Base-by-base conservation (phyloP, 1,140 invertebrate species). In the Pseudoatta argentina region DNA sequence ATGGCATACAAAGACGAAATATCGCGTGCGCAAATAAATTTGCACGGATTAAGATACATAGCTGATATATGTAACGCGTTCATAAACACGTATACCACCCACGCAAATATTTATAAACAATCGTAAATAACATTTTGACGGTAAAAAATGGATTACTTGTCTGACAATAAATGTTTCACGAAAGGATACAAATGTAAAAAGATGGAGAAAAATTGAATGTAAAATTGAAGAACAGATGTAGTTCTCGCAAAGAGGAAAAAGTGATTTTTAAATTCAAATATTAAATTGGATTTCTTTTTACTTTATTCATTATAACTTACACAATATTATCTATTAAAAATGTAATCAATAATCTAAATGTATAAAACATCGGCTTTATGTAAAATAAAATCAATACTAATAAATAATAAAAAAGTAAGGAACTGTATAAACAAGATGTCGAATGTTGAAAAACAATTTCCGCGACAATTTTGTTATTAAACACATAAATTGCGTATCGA, bases 91-190 rank as follows among this genome's bases (percentile, higher is more conserved):
- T 24, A 82, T 4, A 16, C 24, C 79, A 5, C 67, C 67, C 57
- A 73, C 67, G 24, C 18, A 21, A 73, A 57, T 59, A 73, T 82
- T 61, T 73, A 71, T 82, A 73, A 73, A 73, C 79, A 82, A 61
- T 71, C 39, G 44, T 48, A 72, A 72, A 44, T 57, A 82, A 73
- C 79, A 48, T 82, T 59, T 69, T 18, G 1, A n/a, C 39, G 18
- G 10, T 21, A 30, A 53, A 12, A 10, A 78, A 63, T 14, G 10
- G n/a, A 44, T 59, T 1, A 14, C 59, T 7, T 8, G 7, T 78
- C 5, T 64, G 27, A 2, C 4, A 27, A 30, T 1, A n/a, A 12
- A 48, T n/a, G 53, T 64, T 64, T 30, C 14, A 16, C 55, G 34
- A 14, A n/a, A 27, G 4, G 57, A 18, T 14, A 6, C 16, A 27